These are phyloP conservation scores for Lissonota sp. DNA, from an alignment of 2,888 invertebrate genomes.

Conservation along the genomic window DNA sequence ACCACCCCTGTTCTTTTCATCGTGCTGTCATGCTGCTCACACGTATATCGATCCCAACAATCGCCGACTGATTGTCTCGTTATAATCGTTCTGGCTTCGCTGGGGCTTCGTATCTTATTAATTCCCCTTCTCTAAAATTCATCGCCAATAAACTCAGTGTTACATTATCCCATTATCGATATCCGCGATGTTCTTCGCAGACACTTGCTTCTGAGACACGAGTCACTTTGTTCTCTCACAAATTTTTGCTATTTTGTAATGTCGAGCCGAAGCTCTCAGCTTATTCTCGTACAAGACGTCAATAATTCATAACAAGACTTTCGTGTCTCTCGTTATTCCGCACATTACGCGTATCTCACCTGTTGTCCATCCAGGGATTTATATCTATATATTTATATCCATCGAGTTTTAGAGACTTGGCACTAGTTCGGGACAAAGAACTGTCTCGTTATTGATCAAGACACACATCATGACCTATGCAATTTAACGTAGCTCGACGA, in stretches of 20 bases:
- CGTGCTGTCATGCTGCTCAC: slow-evolving; percentile 6
- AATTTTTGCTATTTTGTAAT: neutral
- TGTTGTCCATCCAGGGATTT: slow-evolving; percentile 27
- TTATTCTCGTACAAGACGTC: neutral
- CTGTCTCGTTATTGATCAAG: slow-evolving; percentile 9
- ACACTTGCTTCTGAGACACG: neutral
- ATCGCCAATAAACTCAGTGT: too few relatives aligned
- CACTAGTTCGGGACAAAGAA: neutral
- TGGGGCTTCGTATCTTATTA: neutral
- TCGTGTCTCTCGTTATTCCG: slow-evolving; percentile 18
- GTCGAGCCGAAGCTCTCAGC: neutral
- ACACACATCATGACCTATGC: neutral
- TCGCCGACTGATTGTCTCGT: slow-evolving; percentile 30
- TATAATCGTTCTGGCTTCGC: slow-evolving; percentile 12
- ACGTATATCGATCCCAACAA: slow-evolving; percentile 44
- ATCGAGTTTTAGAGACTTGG: neutral
- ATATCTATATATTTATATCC: neutral
- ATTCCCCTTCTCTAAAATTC: neutral
- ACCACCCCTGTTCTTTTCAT: slow-evolving; percentile 16
- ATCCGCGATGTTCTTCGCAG: neutral
- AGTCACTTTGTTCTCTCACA: neutral
- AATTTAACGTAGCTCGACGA: neutral
- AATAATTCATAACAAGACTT: slow-evolving; percentile 5
- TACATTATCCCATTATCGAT: neutral
- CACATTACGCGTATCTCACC: slow-evolving; percentile 28